Conservation (phyloP, 2,113 vertebrate species). For the Trogon surrucura region DNA sequence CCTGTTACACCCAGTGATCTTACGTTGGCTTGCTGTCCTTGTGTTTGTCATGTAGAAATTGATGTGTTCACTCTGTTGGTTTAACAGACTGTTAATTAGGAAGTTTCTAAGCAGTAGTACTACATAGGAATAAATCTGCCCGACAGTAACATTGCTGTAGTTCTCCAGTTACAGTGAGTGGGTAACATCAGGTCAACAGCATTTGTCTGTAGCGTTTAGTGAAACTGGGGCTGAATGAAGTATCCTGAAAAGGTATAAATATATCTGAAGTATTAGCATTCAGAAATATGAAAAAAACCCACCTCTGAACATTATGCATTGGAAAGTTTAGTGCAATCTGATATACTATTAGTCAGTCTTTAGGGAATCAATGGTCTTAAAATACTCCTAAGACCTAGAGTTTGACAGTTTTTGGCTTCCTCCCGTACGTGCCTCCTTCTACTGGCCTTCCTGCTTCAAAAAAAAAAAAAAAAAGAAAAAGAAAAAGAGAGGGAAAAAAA, state of each 20-base stretch:
- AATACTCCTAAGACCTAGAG: background rate
- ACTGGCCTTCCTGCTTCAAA: accelerated
- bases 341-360: background rate
- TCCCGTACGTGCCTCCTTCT: background rate
- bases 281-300: background rate
- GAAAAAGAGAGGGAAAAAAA: background rate
- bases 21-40: background rate
- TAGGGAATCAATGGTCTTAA: background rate
- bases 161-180: background rate
- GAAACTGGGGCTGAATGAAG: background rate
- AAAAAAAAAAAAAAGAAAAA: background rate
- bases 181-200: background rate
- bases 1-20: background rate
- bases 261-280: background rate
- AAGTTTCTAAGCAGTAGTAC: background rate
- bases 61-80: background rate
- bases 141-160: background rate
- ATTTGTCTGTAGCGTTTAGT: background rate
- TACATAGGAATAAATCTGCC: background rate
- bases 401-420: background rate
- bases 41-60: background rate
- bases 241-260: background rate
- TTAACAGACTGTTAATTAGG: background rate
- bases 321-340: background rate
- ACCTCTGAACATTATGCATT: background rate